These are phyloP conservation scores for Myioborus melanocephalus DNA, from an alignment of 2,797 vertebrate genomes.

Conservation along the genomic window DNA sequence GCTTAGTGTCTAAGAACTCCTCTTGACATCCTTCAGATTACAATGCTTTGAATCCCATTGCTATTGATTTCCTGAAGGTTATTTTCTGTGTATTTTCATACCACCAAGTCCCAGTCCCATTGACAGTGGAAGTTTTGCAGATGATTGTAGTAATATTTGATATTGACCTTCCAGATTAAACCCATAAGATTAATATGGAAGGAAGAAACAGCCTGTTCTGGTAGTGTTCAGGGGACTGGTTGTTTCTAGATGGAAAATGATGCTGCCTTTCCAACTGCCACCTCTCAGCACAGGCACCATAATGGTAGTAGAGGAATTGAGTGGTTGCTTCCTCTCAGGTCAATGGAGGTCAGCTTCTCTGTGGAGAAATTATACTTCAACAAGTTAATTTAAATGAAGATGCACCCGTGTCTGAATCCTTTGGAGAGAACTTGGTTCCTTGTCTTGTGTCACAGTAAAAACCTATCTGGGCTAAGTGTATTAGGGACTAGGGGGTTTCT, in stretches of 20 bases:
- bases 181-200: not conserved
- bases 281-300: not conserved
- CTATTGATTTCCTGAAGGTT: not conserved
- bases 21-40: not conserved
- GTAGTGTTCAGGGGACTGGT: not conserved
- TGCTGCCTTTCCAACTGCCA: fast-evolving
- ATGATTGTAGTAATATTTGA: not conserved
- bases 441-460: not conserved
- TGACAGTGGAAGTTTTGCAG: not conserved
- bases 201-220: not conserved
- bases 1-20: not conserved
- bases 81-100: slow-evolving; percentile 1
- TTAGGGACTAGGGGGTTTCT: not conserved
- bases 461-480: not conserved
- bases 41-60: not conserved
- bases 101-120: not conserved
- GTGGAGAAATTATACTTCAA: not conserved
- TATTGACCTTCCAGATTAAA: not conserved
- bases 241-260: not conserved
- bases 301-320: not conserved
- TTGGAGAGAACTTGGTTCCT: not conserved
- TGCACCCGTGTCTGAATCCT: not conserved
- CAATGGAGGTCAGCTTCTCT: not conserved
- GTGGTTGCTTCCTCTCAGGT: not conserved
- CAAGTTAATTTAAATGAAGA: not conserved